Evolutionary conservation across 2,888 invertebrate genomes (phyloP), one percentile per base, ranked within the genome.

Genomic region (Bellardia bayeri): DNA sequence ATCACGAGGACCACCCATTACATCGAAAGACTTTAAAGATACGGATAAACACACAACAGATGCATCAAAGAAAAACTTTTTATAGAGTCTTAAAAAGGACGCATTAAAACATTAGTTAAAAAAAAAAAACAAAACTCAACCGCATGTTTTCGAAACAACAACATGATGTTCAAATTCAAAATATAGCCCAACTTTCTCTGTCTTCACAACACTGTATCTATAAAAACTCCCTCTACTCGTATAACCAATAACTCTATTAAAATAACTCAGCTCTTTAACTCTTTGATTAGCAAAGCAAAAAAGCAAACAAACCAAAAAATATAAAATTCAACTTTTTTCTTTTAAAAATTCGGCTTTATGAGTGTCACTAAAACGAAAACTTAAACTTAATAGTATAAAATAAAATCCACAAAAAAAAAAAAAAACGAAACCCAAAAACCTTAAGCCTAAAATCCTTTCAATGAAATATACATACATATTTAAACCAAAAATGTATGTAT

Each of bases 1-100:
- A 88, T 92, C 92, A 42, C 90, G 89, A 84, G 91, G 91, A 90
- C 91, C 91, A 89, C 90, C 91, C 86, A 90, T 91, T 83, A 91
- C 90, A 79, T 89, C 89, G 85, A 91, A 90, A 86, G 90, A 90
- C 89, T 90, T 82, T 64, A 89, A 90, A 86, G 90, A 90, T 76
- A 89, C 88, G 76, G 85, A 89, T 83, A 90, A 90, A 87, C 89
- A 89, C 80, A 88, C 90, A 84, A 89, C 89, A 66, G 91, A 90
- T 88, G 87, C 88, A 64, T 85, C 89, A 83, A 90, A 90, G 87
- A 90, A 90, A 87, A 91, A 90, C 80, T 91, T 90, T 89, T 90
- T 91, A 81, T 91, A 91, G 80, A 87, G 42, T 72, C 66, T 40
- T 72, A 74, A 58, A 69, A 89, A 37, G n/a, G 33, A 74, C 13